These are phyloP conservation scores for Botrylloides violaceus DNA, from an alignment of 23 tunicate genomes.

Conservation along the genomic window DNA sequence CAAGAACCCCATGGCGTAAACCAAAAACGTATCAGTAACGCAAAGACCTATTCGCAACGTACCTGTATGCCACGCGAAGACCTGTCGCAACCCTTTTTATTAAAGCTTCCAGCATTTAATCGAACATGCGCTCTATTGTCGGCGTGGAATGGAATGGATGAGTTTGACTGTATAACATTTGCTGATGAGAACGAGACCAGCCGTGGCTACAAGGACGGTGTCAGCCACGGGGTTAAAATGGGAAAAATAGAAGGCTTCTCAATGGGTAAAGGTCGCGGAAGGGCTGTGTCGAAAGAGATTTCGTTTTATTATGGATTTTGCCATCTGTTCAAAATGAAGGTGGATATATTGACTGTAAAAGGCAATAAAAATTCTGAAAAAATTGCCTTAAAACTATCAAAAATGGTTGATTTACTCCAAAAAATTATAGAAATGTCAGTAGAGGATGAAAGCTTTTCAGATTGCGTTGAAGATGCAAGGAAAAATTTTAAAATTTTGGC, in stretches of 20 bases:
- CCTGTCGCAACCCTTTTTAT: no score
- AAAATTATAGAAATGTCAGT: background rate
- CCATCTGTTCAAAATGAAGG: background rate
- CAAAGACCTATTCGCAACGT: no score
- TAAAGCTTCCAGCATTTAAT: no score
- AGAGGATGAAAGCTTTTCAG: conserved; percentile 4
- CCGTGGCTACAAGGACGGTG: conserved; percentile 4
- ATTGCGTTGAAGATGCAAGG: background rate
- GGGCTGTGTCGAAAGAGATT: background rate
- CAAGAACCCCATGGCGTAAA: no score
- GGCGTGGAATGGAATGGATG: no score
- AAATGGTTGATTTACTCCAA: background rate
- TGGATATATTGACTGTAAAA: background rate
- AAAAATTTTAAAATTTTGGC: conserved; percentile 1
- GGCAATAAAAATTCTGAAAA: background rate
- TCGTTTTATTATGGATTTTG: conserved; percentile 18
- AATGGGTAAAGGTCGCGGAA: conserved; percentile 5
- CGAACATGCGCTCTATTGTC: no score
- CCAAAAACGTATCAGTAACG: no score
- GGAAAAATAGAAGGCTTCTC: conserved; percentile 11
- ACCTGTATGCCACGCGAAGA: no score
- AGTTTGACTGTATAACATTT: conserved; percentile 11
- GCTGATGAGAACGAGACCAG: background rate
- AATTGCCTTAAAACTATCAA: background rate
- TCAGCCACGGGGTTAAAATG: background rate